These are phyloP conservation scores for Neodiprion fabricii DNA, from an alignment of 1,140 invertebrate species.

Conservation along the genomic window DNA sequence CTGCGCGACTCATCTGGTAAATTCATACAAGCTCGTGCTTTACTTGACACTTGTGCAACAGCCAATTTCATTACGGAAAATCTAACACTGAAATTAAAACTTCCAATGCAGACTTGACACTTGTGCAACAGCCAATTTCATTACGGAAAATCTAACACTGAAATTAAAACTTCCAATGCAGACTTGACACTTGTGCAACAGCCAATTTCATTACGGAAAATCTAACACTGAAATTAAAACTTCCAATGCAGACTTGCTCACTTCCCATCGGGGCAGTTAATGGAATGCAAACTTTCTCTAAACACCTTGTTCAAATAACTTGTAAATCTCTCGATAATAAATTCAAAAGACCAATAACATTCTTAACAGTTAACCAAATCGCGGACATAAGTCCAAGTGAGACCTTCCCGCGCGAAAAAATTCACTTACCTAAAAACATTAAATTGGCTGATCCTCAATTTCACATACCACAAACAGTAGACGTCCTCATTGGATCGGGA, in stretches of 20 bases:
- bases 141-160: not conserved
- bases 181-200: not conserved
- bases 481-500: slow-evolving; percentile 15
- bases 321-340: not conserved
- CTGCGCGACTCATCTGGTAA: not conserved
- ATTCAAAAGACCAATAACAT: slow-evolving; percentile 7
- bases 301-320: not conserved
- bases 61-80: not conserved
- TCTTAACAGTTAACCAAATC: slow-evolving; percentile 15
- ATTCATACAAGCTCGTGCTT: not conserved
- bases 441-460: slow-evolving; percentile 20
- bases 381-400: slow-evolving; percentile 7
- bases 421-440: slow-evolving; percentile 10
- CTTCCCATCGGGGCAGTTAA: not conserved
- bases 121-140: slow-evolving; percentile 3
- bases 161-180: too few relatives aligned
- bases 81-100: not conserved
- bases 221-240: not conserved
- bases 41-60: not conserved
- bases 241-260: not conserved
- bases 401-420: slow-evolving; percentile 1
- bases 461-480: slow-evolving; percentile 14
- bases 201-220: not conserved
- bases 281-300: not conserved
- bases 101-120: too few relatives aligned